Base-by-base conservation (phyloP, 2,113 vertebrate species). In the Corvus hawaiiensis region DNA sequence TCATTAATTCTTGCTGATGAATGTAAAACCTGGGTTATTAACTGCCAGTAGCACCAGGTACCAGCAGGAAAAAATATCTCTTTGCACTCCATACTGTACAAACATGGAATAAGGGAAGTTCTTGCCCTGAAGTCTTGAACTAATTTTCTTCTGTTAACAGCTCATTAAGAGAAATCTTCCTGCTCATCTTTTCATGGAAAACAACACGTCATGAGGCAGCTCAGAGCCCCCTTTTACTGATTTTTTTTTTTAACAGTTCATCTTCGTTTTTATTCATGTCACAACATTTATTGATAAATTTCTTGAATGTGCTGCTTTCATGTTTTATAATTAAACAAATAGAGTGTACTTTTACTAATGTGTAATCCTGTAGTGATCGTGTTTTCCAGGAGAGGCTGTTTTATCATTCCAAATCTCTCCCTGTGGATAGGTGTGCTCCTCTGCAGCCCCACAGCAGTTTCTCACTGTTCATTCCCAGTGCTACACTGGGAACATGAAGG, bases 121-220 rank as follows among this genome's bases (percentile, higher is more conserved):
- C 87, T 86, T 96, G 72, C 84, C 89, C 87, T 87, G 67, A 82
- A 96, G 94, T 94, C 84, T 81, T 77, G 55, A 77, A 77, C 72
- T 93, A 51, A 85, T 96, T 94, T 89, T 83, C 78, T 85, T 49
- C 71, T 85, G 62, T 84, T 89, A 92, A 22, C 89, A 80, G 67
- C 82, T 96, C 81, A 30, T 93, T 95, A 91, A 24, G 62, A 24
- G 20, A 71, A 59, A 51, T 66, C 84, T 93, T 63, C 66, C 54
- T 83, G 73, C 27, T 8, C 83, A 48, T 24, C n/a, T 71, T 59
- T 69, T 68, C 72, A 1, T 20, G 55, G 64, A 89, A 85, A 55
- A 2, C 48, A 63, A 3, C 11, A 19, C 49, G 27, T 77, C 68
- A 9, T 16, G 6, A 11, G 46, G 16, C 84, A 49, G 49, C 71